Base-by-base conservation (phyloP, 2,113 vertebrate genomes). In the Puma concolor region DNA sequence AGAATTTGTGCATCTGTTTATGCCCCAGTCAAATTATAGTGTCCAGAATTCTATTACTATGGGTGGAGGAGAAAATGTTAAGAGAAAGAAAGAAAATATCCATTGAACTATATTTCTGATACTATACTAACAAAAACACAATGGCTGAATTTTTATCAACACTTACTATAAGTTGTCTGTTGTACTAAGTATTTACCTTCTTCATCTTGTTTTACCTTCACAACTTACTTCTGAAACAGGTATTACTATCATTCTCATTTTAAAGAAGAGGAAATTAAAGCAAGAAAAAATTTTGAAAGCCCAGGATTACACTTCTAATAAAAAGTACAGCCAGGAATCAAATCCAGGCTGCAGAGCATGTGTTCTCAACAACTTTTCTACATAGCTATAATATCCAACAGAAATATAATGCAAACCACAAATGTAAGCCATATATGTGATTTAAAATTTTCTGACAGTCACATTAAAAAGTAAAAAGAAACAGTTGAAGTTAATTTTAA, bases 221-320 rank as follows among this genome's bases (percentile, higher is more conserved):
- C 19, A 52, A n/a, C 60, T 19, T 81, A 87, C 41, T 41, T 80
- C 44, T 88, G 66, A 82, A 92, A 87, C 50, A 13, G 64, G n/a
- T 72, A 87, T 60, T 71, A 57, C 36, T 69, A 60, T 60, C 88
- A 88, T 72, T 52, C 64, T 52, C 14, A 69, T 69, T 60, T 86
- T 79, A 91, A 10, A 71, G 38, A 91, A 80, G 71, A 80, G 63
- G 87, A 92, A 82, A 88, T 66, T 82, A 96, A 92, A 82, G 54
- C 5, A 92, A 85, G 60, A 83, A 41, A 29, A 31, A 31, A 10
- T 69, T 69, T 48, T 79, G 5, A 77, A 52, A 50, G 29, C 16
- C 63, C 11, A 81, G 10, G 7, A 72, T 33, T 92, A 74, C 29
- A 74, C 15, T 66, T 60, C 27, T 74, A 74, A 5, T 41, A 81